Base-by-base conservation (phyloP, 2,797 vertebrate species). In the Syngnathus acus region DNA sequence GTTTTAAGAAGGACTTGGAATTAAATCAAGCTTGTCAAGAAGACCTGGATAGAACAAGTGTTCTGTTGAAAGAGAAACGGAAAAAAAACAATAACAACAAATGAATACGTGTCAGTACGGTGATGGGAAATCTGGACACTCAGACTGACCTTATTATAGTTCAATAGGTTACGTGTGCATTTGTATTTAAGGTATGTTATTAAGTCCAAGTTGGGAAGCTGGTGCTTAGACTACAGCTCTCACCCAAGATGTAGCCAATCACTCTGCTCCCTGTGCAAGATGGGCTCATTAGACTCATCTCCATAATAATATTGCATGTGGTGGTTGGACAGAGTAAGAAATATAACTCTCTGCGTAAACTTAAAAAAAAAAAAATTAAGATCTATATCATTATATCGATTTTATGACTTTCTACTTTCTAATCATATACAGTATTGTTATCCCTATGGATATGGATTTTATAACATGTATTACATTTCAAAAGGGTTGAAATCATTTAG, bases 1-100 rank as follows among this genome's bases (percentile, higher is more conserved):
- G 80, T 74, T 75, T 84, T 68, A 10, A 68, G 69, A 65, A 45
- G 13, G 26, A 38, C 43, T 64, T 62, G 4, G 9, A 63, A 63
- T 48, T 37, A 61, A 61, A 51, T n/a, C 48, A 51, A 42, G 64
- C 5, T n/a, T 54, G 23, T 16, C 10, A 10, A 17, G 53, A 64
- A 57, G 54, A 19, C 19, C 0, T 50, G 13, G 19, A 40, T 40
- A 66, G 59, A 57, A 65, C 62, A 57, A 61, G 23, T 13, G 39
- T 21, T 61, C 16, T 19, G 37, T 23, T 21, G n/a, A 10, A 19
- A 39, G n/a, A 38, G 19, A 19, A 58, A 37, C 3, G 9, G 13
- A 37, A 58, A 57, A 38, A 38, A 9, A 4, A n/a, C 7, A 38
- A 50, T 4, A 51, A 51, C 4, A 21, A 40, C 10, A 61, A 9